Base-by-base conservation (phyloP, 2,888 invertebrate genomes). In the Empis stercorea region DNA sequence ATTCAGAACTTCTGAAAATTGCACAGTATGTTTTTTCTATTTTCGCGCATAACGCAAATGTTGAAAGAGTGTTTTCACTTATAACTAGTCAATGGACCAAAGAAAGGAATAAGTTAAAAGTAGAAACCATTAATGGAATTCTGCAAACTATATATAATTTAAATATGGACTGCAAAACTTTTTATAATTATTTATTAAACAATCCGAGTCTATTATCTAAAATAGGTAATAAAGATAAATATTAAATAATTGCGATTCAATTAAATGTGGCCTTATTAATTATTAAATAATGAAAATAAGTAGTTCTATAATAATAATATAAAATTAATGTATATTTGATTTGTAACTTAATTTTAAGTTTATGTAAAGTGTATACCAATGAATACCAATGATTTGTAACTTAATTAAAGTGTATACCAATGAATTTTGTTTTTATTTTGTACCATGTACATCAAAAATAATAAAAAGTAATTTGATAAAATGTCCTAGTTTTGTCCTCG, bases 401-500 rank as follows among this genome's bases (percentile, higher is more conserved):
- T 16, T 17, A 39, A 5, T 17, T 20, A 39, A 10, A 39, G 13
- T 20, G 39, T 17, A 36, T 36, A 39, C 20, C 17, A 39, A 10
- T 39, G 39, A 39, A 20, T 39, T 39, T 38, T 32, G 32, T 36
- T 36, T 36, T 39, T 39, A 20, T 39, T 39, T 39, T 39, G 39
- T 39, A 39, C 39, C 39, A 20, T 39, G 39, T 39, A 39, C 39
- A 39, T 39, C 11, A 39, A 39, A 39, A 39, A 16, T 20, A 20
- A 39, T 39, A 20, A 39, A 17, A 17, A 20, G 11, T 39, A 13
- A 13, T 39, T 17, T 39, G 20, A 20, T 13, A 39, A 39, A 20
- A 39, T 20, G 20, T 39, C 20, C 20, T 20, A 20, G 39, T 39
- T 39, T 15, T 38, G 37, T 38, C 37, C 15, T 38, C 37, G 9